Percentiles rank a stretch among this genome's conserved stretches.
phyloP scores from a whole-genome alignment of 2,888 invertebrate genomes.

The Neoscelio sp. region DNA sequence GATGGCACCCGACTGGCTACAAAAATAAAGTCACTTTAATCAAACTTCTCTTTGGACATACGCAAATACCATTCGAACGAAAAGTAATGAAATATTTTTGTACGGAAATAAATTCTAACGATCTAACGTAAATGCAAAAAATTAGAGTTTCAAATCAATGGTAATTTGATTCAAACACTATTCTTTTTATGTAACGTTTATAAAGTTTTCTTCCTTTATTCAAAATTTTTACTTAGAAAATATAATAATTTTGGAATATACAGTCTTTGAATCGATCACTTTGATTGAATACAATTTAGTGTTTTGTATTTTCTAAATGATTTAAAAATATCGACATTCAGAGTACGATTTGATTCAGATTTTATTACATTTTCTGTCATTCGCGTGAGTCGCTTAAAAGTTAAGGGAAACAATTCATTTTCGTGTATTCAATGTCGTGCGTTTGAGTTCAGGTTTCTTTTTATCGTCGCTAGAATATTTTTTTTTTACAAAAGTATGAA shows the following conservation, averaged over 20 bases:
- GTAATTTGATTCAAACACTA: conserved; percentile 26
- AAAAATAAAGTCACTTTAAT: conserved; percentile 17
- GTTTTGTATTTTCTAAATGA: too few relatives aligned
- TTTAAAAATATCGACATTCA: too few relatives aligned
- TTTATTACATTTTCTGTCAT: too few relatives aligned
- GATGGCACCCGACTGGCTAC: conserved; percentile 13
- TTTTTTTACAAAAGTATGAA: conserved; percentile 40
- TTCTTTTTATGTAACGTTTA: conserved; percentile 8
- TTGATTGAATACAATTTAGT: too few relatives aligned
- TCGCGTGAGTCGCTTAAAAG: too few relatives aligned
- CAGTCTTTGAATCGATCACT: too few relatives aligned
- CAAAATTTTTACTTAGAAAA: conserved; percentile 21
- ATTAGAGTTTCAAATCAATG: conserved; percentile 13
- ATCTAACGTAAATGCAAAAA: conserved; percentile 21
- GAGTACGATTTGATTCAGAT: too few relatives aligned
- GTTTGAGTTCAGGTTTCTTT: background rate
- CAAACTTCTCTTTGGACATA: conserved; percentile 31
- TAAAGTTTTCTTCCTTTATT: conserved; percentile 2
- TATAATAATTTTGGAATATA: conserved; percentile 46
- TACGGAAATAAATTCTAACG: conserved; percentile 28
- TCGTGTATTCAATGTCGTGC: conserved; percentile 25
- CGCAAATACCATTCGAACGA: conserved; percentile 4
- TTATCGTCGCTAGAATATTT: too few relatives aligned
- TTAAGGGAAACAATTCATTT: too few relatives aligned
- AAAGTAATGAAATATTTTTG: conserved; percentile 24